phyloP scores from a whole-genome alignment of 2,113 vertebrate genomes.

The Mustela lutreola region DNA sequence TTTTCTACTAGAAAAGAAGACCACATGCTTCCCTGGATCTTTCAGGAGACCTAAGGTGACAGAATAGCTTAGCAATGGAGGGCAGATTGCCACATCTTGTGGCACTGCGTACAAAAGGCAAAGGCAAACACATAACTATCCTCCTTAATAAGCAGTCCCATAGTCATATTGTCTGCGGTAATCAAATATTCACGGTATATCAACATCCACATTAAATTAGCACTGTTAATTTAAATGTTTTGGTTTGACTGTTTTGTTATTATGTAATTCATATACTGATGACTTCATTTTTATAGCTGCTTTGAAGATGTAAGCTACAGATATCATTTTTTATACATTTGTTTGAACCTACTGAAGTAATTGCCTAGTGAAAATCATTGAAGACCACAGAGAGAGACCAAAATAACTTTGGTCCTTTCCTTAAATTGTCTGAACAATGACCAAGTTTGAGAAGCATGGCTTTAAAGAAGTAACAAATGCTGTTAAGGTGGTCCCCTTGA shows the following conservation, averaged over 20 bases:
- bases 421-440: conserved; percentile 46
- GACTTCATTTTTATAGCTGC: neutral
- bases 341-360: neutral
- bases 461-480: conserved; percentile 19
- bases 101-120: neutral
- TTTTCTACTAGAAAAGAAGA: neutral
- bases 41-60: neutral
- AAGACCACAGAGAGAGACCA: neutral
- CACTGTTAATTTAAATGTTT: neutral
- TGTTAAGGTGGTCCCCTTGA: neutral
- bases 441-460: neutral
- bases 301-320: neutral
- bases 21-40: neutral
- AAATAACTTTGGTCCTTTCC: conserved; percentile 3
- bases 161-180: neutral
- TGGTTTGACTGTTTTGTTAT: neutral
- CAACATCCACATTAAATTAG: neutral
- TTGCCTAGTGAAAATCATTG: neutral
- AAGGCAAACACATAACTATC: neutral
- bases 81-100: neutral
- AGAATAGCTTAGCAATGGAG: neutral
- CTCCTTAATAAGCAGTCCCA: neutral
- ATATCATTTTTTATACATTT: neutral
- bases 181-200: neutral
- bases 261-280: conserved; percentile 2